phyloP scores from a whole-genome alignment of 1,140 invertebrate species.

The Drosophila pallidifrons region DNA sequence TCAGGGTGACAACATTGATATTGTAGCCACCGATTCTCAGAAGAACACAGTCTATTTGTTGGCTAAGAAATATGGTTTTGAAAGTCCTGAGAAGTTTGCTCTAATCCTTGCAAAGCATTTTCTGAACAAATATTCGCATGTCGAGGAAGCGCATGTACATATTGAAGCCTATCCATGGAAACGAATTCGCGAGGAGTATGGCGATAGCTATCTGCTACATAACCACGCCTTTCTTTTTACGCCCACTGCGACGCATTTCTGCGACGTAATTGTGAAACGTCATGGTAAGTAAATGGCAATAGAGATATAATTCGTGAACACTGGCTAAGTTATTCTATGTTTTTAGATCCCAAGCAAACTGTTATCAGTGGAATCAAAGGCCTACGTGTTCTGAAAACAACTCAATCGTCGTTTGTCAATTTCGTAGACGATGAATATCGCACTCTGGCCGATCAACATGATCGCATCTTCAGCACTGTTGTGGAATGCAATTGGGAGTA shows the following conservation, averaged over 20 bases:
- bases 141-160: conserved; percentile 88
- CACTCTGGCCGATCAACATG: conserved; percentile 89
- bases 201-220: conserved; percentile 86
- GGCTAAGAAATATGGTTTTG: conserved; percentile 91
- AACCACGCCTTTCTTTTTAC: conserved; percentile 91
- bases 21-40: conserved; percentile 93
- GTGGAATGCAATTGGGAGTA: conserved; percentile 91
- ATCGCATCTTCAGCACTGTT: conserved; percentile 90
- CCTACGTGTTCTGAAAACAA: conserved; percentile 90
- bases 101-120: conserved; percentile 90
- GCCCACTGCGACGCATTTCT: conserved; percentile 88
- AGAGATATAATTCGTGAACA: neutral
- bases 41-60: conserved; percentile 93
- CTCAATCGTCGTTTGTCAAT: conserved; percentile 91
- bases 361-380: conserved; percentile 89
- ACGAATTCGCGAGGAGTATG: conserved; percentile 86
- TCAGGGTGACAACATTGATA: conserved; percentile 88
- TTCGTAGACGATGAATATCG: conserved; percentile 91
- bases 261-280: conserved; percentile 88
- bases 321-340: neutral
- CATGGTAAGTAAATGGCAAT: conserved; percentile 86
- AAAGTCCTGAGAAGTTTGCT: conserved; percentile 90
- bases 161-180: conserved; percentile 91
- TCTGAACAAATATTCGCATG: conserved; percentile 89
- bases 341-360: conserved; percentile 84